Percentiles rank a stretch among this genome's conserved stretches.
Conservation (phyloP, 2,113 vertebrate genomes). For the Aspiorhynchus laticeps region DNA sequence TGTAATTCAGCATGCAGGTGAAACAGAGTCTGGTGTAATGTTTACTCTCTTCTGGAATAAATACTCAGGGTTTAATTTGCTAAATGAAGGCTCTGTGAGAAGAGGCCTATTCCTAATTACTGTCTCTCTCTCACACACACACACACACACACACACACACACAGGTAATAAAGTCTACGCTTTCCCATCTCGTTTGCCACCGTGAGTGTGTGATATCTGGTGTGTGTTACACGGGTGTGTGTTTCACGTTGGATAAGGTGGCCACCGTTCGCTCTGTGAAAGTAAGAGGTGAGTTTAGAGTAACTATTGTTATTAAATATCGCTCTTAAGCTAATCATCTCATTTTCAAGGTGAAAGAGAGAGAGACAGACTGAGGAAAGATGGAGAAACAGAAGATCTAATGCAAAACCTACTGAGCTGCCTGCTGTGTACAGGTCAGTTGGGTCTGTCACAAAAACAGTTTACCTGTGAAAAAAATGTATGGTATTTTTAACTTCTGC, state of each 20-base stretch:
- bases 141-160: neutral
- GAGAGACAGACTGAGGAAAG: neutral
- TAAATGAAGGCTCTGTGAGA: neutral
- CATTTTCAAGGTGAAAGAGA: slow-evolving; percentile 7
- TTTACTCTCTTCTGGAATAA: neutral
- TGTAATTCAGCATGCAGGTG: neutral
- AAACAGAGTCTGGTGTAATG: slow-evolving; percentile 2
- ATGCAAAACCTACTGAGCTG: neutral
- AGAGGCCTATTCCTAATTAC: neutral
- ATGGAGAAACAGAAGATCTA: neutral
- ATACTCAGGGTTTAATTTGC: neutral
- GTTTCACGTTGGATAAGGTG: neutral
- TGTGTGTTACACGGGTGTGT: slow-evolving; percentile 11
- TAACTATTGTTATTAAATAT: neutral
- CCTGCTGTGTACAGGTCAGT: no score
- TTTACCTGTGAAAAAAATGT: neutral
- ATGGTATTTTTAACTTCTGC: neutral
- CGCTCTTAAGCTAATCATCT: slow-evolving; percentile 3
- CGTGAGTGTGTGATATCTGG: neutral
- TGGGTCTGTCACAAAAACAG: neutral
- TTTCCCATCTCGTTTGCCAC: neutral
- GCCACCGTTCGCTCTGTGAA: neutral
- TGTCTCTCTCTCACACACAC: neutral
- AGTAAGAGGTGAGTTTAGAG: slow-evolving; percentile 9
- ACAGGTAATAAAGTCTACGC: neutral